Conservation (phyloP, 92 coral and sea anemone species). For the Metridium senile region DNA sequence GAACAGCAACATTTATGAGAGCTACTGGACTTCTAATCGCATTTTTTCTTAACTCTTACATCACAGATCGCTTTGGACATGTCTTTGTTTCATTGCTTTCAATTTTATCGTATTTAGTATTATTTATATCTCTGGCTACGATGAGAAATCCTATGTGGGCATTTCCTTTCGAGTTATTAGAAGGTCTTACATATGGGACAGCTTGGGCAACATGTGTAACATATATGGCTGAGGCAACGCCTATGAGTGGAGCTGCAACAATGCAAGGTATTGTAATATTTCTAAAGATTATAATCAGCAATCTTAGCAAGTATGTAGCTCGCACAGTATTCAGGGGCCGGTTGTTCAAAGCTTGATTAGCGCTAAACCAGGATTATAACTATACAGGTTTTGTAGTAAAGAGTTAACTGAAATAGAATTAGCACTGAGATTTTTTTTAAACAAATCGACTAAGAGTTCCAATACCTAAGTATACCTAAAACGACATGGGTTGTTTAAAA, state of each 20-base stretch:
- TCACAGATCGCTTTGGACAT: slow-evolving; percentile 69
- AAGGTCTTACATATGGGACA: slow-evolving; percentile 88
- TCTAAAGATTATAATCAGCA: not conserved
- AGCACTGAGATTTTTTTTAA: too few relatives aligned
- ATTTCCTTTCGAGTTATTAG: slow-evolving; percentile 80
- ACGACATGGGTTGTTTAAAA: too few relatives aligned
- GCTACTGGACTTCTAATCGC: slow-evolving; percentile 73
- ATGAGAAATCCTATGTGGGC: slow-evolving; percentile 86
- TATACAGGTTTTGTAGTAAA: too few relatives aligned
- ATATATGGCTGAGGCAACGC: slow-evolving; percentile 92
- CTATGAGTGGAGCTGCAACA: slow-evolving; percentile 95
- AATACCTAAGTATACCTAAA: too few relatives aligned
- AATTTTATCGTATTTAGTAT: slow-evolving; percentile 57
- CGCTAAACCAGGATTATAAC: too few relatives aligned
- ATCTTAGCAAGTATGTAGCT: not conserved
- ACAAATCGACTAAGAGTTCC: too few relatives aligned
- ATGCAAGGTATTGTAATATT: slow-evolving; percentile 78
- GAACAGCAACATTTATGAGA: slow-evolving; percentile 69
- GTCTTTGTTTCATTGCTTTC: slow-evolving; percentile 58
- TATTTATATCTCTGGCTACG: slow-evolving; percentile 78
- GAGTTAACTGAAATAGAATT: too few relatives aligned
- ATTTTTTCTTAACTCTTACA: slow-evolving; percentile 68
- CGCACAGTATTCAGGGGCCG: too few relatives aligned
- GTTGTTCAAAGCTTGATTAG: too few relatives aligned
- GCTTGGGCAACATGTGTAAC: slow-evolving; percentile 94